phyloP scores from a whole-genome alignment of 2,797 vertebrate species.

The Oreochromis mossambicus region DNA sequence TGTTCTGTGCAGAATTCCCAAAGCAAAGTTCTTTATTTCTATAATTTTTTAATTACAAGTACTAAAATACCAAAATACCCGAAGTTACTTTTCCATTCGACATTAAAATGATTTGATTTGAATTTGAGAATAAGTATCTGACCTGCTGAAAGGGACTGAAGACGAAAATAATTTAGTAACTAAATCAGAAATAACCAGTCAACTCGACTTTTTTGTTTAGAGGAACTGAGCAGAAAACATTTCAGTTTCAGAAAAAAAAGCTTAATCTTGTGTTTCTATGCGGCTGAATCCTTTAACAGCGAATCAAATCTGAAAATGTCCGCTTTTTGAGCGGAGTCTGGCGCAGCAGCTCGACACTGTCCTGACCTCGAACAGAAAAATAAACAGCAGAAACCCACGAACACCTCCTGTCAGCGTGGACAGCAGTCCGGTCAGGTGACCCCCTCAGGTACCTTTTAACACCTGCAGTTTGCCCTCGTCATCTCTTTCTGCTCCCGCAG shows the following conservation, averaged over 20 bases:
- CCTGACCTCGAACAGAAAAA: neutral
- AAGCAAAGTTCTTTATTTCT: neutral
- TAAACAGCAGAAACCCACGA: neutral
- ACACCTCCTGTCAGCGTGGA: neutral
- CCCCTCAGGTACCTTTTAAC: conserved; percentile 51
- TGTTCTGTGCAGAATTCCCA: neutral
- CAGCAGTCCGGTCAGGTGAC: neutral
- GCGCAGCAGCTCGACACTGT: neutral
- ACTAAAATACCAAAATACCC: neutral
- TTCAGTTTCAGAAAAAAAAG: neutral
- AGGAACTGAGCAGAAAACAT: neutral
- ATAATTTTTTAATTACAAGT: neutral
- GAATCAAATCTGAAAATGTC: neutral
- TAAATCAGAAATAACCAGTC: neutral
- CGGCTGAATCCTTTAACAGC: neutral
- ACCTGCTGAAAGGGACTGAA: neutral
- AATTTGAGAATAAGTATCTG: neutral
- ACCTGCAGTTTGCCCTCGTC: conserved; percentile 25
- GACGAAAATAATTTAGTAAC: neutral
- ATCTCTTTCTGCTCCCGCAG: neutral
- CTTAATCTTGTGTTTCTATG: neutral
- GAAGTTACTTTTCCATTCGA: neutral
- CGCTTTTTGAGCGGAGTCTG: neutral
- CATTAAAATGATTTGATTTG: neutral
- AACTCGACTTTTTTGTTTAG: neutral